These are phyloP conservation scores for Ceyx melanurus DNA, from an alignment of 2,113 vertebrate genomes.

Conservation along the genomic window DNA sequence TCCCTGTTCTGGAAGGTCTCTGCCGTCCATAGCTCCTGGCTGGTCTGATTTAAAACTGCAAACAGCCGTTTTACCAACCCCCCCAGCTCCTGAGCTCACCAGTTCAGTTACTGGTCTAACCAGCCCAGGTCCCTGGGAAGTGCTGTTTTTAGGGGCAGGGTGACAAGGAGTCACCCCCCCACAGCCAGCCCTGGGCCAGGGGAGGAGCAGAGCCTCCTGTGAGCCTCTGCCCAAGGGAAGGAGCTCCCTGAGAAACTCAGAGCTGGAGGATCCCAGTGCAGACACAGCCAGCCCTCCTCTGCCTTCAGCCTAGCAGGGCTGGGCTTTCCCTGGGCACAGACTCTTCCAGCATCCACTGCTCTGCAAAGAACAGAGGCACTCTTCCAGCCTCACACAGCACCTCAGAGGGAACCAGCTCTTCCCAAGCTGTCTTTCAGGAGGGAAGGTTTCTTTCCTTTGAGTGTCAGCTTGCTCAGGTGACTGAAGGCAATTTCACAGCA, in stretches of 20 bases:
- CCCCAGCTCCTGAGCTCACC: accelerated
- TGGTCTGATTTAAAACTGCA: not conserved
- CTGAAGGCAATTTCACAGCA: not conserved
- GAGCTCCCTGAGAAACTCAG: not conserved
- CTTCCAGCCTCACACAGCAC: not conserved
- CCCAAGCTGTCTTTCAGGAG: not conserved
- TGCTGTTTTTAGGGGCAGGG: not conserved
- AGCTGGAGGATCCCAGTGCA: not conserved
- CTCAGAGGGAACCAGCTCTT: not conserved
- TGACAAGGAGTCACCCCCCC: not conserved
- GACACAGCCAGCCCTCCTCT: not conserved
- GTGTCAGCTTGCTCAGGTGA: not conserved
- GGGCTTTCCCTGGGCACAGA: not conserved
- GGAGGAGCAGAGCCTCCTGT: accelerated
- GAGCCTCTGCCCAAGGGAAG: accelerated
- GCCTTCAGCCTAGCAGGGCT: not conserved
- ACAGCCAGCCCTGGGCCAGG: accelerated
- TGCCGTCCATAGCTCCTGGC: not conserved
- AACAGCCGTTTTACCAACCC: accelerated
- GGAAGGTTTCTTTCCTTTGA: not conserved
- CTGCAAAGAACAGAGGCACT: not conserved
- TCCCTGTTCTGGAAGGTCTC: not conserved
- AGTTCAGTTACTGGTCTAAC: accelerated
- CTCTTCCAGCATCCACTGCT: not conserved
- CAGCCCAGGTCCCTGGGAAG: accelerated